Evolutionary conservation across 2,113 vertebrate genomes (phyloP).

Genomic region (Crotophaga sulcirostris): DNA sequence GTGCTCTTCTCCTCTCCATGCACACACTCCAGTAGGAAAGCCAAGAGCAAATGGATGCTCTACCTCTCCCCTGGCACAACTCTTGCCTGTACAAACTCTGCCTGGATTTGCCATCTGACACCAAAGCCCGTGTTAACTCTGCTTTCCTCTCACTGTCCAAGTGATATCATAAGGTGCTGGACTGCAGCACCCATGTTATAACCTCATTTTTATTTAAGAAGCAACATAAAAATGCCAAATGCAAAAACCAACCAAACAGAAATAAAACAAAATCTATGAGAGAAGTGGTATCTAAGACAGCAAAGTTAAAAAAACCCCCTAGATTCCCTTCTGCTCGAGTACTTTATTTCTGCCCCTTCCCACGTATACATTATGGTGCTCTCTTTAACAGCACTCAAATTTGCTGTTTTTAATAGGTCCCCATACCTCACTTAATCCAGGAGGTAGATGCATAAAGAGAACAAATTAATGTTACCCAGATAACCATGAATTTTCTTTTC

Average conservation of each 20-base stretch:
- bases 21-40: not conserved
- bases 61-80: not conserved
- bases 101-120: not conserved
- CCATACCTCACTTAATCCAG: not conserved
- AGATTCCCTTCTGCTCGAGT: not conserved
- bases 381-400: not conserved
- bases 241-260: not conserved
- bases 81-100: not conserved
- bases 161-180: not conserved
- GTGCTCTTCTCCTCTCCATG: not conserved
- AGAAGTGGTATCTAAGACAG: not conserved
- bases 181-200: not conserved
- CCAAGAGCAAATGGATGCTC: not conserved
- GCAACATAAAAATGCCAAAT: not conserved
- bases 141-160: not conserved
- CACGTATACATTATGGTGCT: not conserved
- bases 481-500: not conserved
- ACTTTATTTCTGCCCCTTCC: not conserved
- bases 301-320: not conserved
- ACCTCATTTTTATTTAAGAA: not conserved
- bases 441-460: not conserved
- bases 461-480: not conserved
- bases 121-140: not conserved
- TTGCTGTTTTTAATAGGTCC: not conserved
- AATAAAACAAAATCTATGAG: not conserved